Base-by-base conservation (phyloP, 92 coral and sea anemone genomes). In the Ricordea florida region DNA sequence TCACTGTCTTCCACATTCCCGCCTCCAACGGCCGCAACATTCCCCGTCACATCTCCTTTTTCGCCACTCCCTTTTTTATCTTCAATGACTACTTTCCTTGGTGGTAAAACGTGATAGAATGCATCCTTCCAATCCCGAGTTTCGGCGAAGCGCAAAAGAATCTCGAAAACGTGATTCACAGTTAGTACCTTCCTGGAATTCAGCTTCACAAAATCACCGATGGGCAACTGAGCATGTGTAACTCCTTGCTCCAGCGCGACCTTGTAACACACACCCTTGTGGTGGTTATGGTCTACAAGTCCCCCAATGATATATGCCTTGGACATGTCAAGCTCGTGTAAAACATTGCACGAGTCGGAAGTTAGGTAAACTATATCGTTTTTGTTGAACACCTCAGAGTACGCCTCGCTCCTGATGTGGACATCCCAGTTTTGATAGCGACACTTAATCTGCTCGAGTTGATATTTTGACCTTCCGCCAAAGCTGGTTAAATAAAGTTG, bases 231-330 rank as follows among this genome's bases (percentile, higher is more conserved):
- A 13, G 97, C 98, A 68, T 94, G 98, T 10, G 61, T 77, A 10
- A 94, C 59, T 4, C 90, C 87, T 28, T 81, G 87, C 33, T 85
- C 74, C 1, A 79, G 80, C 1, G 98, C 98, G 22, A 76, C 72
- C 34, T 74, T 57, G 61, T 88, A 85, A 53, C 98, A 94, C 33
- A 90, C 37, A 0, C 98, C 98, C 64, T 92, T 94, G 51, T 89
- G 97, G 61, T 94, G 97, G 33, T 94, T 94, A 49, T 94, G 98
- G 53, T 94, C 98, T 1, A 94, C 98, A 26, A 94, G 91, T 2
- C 98, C 98, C 0, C 98, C 98, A 32, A 94, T 94, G 9, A 94
- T 83, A 68, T 88, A 87, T 6, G 83, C 86, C 74, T 94, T 94
- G 3, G 98, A 78, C 85, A 88, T 71, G 58, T 94, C 98, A 43